These are phyloP conservation scores for Nomada goodeniana DNA, from an alignment of 2,888 invertebrate species.

Conservation along the genomic window DNA sequence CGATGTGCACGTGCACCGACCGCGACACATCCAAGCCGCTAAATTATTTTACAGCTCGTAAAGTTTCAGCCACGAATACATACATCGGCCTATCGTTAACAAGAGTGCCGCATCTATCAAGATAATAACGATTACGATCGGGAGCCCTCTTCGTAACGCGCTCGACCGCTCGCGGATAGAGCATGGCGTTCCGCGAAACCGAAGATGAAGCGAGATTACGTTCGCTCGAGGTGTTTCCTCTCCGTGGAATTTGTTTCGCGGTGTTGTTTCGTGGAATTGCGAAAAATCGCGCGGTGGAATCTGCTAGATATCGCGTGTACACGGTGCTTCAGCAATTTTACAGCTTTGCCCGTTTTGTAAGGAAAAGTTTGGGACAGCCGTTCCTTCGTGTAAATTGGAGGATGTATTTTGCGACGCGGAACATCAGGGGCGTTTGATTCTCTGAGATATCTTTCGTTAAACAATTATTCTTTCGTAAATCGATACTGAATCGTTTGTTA, in stretches of 20 bases:
- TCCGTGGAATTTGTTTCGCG: constrained; percentile 13
- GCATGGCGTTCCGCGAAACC: neutral
- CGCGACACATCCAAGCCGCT: constrained; percentile 37
- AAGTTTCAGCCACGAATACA: constrained; percentile 72
- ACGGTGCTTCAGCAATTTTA: no score
- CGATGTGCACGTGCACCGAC: constrained; percentile 48
- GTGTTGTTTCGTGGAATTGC: constrained; percentile 15
- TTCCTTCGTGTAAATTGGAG: no score
- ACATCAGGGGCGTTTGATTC: no score
- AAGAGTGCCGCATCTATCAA: constrained; percentile 73
- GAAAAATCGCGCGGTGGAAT: neutral
- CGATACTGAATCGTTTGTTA: no score
- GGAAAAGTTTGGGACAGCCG: no score
- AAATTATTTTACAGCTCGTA: constrained; percentile 72
- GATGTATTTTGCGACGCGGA: no score
- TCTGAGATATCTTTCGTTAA: no score
- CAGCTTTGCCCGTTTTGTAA: no score
- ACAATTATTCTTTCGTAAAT: no score
- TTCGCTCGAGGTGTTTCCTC: constrained; percentile 9
- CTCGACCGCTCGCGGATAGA: constrained; percentile 8
- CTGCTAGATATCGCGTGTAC: no score
- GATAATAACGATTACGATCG: constrained; percentile 72
- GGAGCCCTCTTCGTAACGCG: constrained; percentile 8
- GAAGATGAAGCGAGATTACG: constrained; percentile 30
- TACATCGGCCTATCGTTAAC: constrained; percentile 68